Base-by-base conservation (phyloP, 2,113 vertebrate genomes). In the Pseudopodoces humilis region DNA sequence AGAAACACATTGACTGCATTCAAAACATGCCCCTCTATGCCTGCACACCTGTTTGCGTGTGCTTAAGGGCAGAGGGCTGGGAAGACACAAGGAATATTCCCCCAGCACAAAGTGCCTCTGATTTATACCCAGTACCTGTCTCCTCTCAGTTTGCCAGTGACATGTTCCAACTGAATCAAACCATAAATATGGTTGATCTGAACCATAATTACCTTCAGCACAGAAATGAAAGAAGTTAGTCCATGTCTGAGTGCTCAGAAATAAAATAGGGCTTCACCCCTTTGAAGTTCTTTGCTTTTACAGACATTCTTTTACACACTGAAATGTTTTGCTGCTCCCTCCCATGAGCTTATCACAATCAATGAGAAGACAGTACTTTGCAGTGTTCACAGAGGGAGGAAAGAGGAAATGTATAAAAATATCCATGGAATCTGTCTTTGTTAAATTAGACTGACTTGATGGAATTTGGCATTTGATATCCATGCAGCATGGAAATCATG, bases 391-490 rank as follows among this genome's bases (percentile, higher is more conserved):
- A 80, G 64, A 53, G 41, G 47, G 69, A 77, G 86, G 41, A 70
- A 83, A 75, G 39, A 76, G 50, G 44, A 86, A 92, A 81, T 4
- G 10, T 31, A 92, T 64, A 93, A 93, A 97, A 97, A 95, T 94
- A 97, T 97, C 97, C 74, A 17, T 86, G 90, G 96, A 97, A 97
- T 97, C 93, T 56, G 27, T 52, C 83, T 64, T 65, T 47, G 80
- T 90, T 78, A 77, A 95, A 81, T 83, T 53, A 83, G 86, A 68
- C 74, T 75, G 94, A 60, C 69, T 77, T 35, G 67, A 90, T 94
- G 86, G 95, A 97, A 96, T 97, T 35, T 88, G 88, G 93, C 95
- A 95, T 92, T 77, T 6, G 14, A 92, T 88, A 93, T 59, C 84
- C 76, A 71, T 7, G 8, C 74, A 82, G 63, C 2, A 0, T 88